phyloP scores from a whole-genome alignment of 2,888 invertebrate genomes.

The Drosophila greeni region DNA sequence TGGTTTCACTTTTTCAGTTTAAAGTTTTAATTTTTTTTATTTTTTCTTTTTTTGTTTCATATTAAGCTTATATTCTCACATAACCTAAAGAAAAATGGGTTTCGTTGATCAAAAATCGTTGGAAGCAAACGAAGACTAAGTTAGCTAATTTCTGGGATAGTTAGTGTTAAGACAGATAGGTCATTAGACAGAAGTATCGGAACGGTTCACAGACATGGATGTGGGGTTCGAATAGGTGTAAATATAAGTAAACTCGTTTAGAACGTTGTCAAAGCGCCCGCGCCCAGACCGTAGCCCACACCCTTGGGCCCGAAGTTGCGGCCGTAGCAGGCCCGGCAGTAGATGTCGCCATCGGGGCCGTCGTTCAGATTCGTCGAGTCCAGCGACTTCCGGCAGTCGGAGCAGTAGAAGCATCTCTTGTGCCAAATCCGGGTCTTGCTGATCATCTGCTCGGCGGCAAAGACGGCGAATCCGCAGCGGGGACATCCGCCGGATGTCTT shows the following conservation, averaged over 20 bases:
- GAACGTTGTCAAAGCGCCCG: slow-evolving; percentile 93
- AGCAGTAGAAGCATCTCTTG: slow-evolving; percentile 95
- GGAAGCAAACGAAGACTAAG: slow-evolving; percentile 71
- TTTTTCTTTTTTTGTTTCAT: slow-evolving; percentile 32
- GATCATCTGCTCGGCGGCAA: slow-evolving; percentile 97
- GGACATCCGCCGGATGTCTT: slow-evolving; percentile 90
- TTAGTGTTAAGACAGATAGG: slow-evolving; percentile 38
- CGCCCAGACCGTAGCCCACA: slow-evolving; percentile 94
- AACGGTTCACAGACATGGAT: slow-evolving; percentile 42
- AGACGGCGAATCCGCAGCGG: slow-evolving; percentile 93
- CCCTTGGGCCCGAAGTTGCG: slow-evolving; percentile 93
- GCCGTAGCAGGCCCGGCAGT: slow-evolving; percentile 93
- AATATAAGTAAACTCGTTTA: slow-evolving; percentile 81
- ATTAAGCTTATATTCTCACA: slow-evolving; percentile 71
- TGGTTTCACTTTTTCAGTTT: slow-evolving; percentile 46
- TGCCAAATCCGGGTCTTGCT: slow-evolving; percentile 96
- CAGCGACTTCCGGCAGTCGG: slow-evolving; percentile 90
- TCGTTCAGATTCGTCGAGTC: slow-evolving; percentile 95
- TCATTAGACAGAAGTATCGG: slow-evolving; percentile 55
- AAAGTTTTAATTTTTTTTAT: slow-evolving; percentile 36
- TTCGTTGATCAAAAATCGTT: slow-evolving; percentile 73
- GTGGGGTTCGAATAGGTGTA: slow-evolving; percentile 23
- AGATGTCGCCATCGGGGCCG: slow-evolving; percentile 95
- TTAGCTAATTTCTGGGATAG: slow-evolving; percentile 58
- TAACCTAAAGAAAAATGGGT: slow-evolving; percentile 69